These are phyloP conservation scores for Poliocrania exsul DNA, from an alignment of 2,797 vertebrate species.

Conservation along the genomic window DNA sequence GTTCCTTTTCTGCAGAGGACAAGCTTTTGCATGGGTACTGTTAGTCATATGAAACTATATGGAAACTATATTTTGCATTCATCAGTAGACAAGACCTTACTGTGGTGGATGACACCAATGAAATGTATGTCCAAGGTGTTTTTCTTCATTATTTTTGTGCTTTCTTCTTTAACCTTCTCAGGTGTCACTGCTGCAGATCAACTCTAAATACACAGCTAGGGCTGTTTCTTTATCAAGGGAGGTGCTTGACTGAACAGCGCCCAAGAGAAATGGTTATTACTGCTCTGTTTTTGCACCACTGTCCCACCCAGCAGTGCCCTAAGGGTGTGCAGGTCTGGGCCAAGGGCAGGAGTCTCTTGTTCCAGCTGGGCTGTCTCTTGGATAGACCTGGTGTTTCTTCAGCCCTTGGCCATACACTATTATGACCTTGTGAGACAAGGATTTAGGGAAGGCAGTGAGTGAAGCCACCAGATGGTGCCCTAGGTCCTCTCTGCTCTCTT, in stretches of 20 bases:
- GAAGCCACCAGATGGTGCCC: conserved; percentile 73
- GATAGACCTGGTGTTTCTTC: not conserved
- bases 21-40: not conserved
- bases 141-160: not conserved
- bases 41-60: not conserved
- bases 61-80: not conserved
- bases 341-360: not conserved
- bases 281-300: not conserved
- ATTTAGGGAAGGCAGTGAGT: conserved; percentile 37
- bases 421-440: not conserved
- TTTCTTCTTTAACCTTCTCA: not conserved
- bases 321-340: not conserved
- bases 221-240: not conserved
- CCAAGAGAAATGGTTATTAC: not conserved
- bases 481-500: conserved; percentile 46
- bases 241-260: not conserved
- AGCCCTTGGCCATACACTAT: not conserved
- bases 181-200: not conserved
- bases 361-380: not conserved
- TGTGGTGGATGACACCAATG: not conserved
- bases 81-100: not conserved
- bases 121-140: not conserved
- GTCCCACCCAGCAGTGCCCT: not conserved
- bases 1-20: not conserved
- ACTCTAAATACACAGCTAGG: not conserved